Base-by-base conservation (phyloP, 2,888 invertebrate species). In the Eupithecia dodoneata region DNA sequence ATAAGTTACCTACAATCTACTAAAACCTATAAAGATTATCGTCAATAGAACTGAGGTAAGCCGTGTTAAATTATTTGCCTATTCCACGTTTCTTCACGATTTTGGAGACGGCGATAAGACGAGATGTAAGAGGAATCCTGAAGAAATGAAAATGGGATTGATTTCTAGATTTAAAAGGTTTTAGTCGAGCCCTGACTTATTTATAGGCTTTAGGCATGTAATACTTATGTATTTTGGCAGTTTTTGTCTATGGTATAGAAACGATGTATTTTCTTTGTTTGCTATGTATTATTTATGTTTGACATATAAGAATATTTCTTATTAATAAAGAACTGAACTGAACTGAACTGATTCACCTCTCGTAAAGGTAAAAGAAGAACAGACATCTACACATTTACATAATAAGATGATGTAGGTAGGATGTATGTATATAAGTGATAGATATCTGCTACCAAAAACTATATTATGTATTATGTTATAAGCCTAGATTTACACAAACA, bases 1-100 rank as follows among this genome's bases (percentile, higher is more conserved):
- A 10, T 52, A 52, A 4, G 52, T 52, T 52, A 52, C 5, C 12
- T 49, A 49, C 4, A 49, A 5, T 52, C 52, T 15, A 52, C 6
- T 30, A 30, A 30, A 30, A 18, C 30, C 15, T 7, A n/a, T 59
- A 15, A 30, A 18, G 18, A 18, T 49, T 49, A 80, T 77, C 72
- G 59, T 59, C 72, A 73, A 80, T 75, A 55, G 78, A 81, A 80
- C 81, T 76, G 77, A 80, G 76, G 81, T 79, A 80, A 82, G 78
- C 81, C 81, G 41, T 66, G 42, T 67, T 81, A 79, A 82, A 77
- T 82, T 82, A 80, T 79, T 77, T 66, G 76, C 71, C 77, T 79
- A 79, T 82, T 81, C 80, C 76, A 82, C 79, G 6, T 78, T 79
- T 80, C 81, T 80, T 82, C 77, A 82, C 78, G 6, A 12, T 55